A percentile compares a stretch with the other conserved stretches of the same genome.
Evolutionary conservation across 2,888 invertebrate genomes (phyloP).

Genomic region (Aphidoletes aphidimyza): DNA sequence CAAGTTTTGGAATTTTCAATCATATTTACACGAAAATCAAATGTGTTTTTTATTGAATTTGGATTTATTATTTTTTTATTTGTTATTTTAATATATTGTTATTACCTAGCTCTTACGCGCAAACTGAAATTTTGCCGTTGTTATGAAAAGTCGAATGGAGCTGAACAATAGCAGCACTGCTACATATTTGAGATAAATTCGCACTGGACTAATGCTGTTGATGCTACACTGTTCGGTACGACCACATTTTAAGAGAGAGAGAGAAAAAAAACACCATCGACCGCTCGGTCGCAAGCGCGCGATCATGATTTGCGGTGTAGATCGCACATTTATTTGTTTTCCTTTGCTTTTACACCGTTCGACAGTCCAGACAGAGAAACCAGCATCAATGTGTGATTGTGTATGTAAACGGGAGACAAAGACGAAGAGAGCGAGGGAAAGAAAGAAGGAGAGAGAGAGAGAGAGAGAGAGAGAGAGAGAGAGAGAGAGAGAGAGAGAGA

Average conservation of each 20-base stretch:
- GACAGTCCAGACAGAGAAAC: neutral
- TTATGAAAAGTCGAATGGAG: constrained; percentile 28
- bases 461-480: neutral
- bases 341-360: neutral
- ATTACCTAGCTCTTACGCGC: constrained; percentile 42
- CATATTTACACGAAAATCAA: too few relatives aligned
- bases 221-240: constrained; percentile 16
- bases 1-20: neutral
- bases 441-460: too few relatives aligned
- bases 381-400: neutral
- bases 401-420: too few relatives aligned
- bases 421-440: too few relatives aligned
- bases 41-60: too few relatives aligned
- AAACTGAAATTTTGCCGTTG: constrained; percentile 10
- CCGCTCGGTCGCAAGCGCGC: neutral
- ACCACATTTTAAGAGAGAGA: neutral
- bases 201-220: constrained; percentile 45
- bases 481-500: neutral
- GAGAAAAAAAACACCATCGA: constrained; percentile 23
- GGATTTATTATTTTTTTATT: neutral
- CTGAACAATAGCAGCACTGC: neutral
- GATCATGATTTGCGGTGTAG: constrained; percentile 46
- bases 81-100: neutral
- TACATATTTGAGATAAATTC: constrained; percentile 42
- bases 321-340: constrained; percentile 43